Evolutionary conservation across 2,797 vertebrate genomes (phyloP), one percentile per base, ranked within the genome.

Genomic region (Eulemur rubriventer): DNA sequence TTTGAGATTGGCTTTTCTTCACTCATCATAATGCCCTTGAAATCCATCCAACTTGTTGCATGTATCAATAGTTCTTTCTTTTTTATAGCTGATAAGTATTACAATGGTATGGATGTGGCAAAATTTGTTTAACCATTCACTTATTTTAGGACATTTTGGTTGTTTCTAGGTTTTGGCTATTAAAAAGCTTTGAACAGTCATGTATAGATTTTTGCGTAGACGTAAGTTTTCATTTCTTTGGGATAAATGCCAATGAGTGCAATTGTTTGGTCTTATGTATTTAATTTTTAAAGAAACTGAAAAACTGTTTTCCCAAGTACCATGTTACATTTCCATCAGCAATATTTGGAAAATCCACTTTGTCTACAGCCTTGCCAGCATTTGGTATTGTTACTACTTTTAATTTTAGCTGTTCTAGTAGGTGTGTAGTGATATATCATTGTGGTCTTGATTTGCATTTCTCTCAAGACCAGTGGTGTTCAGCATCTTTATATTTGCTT

Each of bases 131-230:
- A 75, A 52, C 28, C 7, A 26, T 80, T 52, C 35, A 43, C 17
- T 69, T 94, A 65, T 89, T 94, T 55, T 84, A 43, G 61, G 35
- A 78, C 46, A 59, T 84, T 89, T 94, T 76, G 20, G 33, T 73
- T 50, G 63, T 94, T 89, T 89, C 20, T 28, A 26, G 50, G 75
- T 89, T 82, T 89, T 67, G 78, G 26, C 59, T 67, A 6, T 46
- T 75, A 65, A 52, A 75, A 89, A 76, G 38, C 67, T 82, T 0
- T 82, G 57, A 75, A 65, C 30, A 89, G 30, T 65, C 30, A 43
- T 13, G 12, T 81, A 46, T 35, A 81, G 22, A 50, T 35, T 73
- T 73, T 73, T 88, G 72, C 81, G 16, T 89, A 14, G 48, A 26
- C 3, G 7, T 46, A 75, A 38, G 38, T 57, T 89, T 83, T 94